Evolutionary conservation across 2,888 invertebrate species (phyloP), one percentile per base, ranked within the genome.

Genomic region (Pyrochroa serraticornis): DNA sequence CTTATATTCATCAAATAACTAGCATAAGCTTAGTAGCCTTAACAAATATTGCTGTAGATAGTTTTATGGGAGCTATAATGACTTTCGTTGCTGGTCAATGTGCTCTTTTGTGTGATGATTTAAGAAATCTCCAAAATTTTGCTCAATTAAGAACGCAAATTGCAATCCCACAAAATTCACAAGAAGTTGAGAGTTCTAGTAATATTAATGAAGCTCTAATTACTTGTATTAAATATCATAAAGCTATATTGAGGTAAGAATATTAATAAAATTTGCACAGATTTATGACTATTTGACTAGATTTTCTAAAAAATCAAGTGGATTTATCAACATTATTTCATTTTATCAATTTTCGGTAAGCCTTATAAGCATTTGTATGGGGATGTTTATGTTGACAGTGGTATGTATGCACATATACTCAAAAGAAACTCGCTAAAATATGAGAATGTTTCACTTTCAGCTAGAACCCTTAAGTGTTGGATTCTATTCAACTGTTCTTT

Each of bases 381-480:
- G 47, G 14, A 43, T 58, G 52, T 58, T 52, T 35, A 47, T 44
- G 13, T 42, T 58, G 1, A 52, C 58, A 10, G 35, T 58, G 22
- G 22, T 22, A 22, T 22, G 22, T 5, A 5, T 22, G 22, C 22
- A 22, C n/a, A n/a, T n/a, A 22, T 22, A 22, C 22, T 22, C 22
- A 22, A 22, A 22, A 22, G 22, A 22, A 22, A 22, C 5, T 22
- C 2, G 5, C 5, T 3, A 22, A 3, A 22, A 22, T 22, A 3
- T 22, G 5, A n/a, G n/a, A 22, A 22, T 22, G 22, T 22, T 22
- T 22, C 2, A 22, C 22, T 14, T 1, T 12, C 33, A 58, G 58
- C 49, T 58, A 8, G 31, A 41, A 7, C 34, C 45, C 1, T 38
- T 43, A n/a, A 49, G 38, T 51, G 36, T 46, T 22, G 48, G 53